Evolutionary conservation across 2,797 vertebrate species (phyloP).

Genomic region (Esox lucius): DNA sequence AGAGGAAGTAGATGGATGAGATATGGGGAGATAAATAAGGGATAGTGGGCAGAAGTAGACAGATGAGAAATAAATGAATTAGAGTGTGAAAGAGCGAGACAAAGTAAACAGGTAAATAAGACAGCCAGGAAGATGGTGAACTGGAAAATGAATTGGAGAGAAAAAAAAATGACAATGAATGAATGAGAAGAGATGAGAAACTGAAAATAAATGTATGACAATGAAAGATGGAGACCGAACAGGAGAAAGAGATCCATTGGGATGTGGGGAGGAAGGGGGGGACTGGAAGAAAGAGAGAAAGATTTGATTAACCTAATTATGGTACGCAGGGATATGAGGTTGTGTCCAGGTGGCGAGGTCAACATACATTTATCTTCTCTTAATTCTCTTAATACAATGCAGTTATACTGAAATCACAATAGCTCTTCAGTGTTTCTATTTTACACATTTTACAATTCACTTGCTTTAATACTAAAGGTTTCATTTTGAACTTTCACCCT

Average conservation of each 20-base stretch:
- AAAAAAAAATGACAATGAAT: neutral
- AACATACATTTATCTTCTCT: neutral
- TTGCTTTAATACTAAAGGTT: neutral
- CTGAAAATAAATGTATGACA: no score
- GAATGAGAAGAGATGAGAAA: conserved; percentile 22
- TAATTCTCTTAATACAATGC: neutral
- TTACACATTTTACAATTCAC: neutral
- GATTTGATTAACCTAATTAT: conserved; percentile 2
- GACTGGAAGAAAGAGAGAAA: conserved; percentile 24
- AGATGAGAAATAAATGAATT: no score
- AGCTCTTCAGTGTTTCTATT: neutral
- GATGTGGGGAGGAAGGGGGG: conserved; percentile 17
- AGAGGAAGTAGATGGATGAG: no score
- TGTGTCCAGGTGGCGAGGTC: neutral
- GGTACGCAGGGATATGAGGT: no score
- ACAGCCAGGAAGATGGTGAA: no score
- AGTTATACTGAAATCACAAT: neutral
- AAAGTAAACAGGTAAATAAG: neutral
- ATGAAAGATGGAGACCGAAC: neutral
- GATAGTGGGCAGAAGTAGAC: no score
- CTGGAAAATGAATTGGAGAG: neutral
- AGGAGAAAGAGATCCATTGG: conserved; percentile 26
- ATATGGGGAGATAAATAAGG: no score
- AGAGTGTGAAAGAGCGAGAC: conserved; percentile 22
- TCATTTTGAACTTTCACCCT: neutral